These are phyloP conservation scores for Brachionus paranguensis DNA, from an alignment of 1,140 invertebrate species.

Conservation along the genomic window DNA sequence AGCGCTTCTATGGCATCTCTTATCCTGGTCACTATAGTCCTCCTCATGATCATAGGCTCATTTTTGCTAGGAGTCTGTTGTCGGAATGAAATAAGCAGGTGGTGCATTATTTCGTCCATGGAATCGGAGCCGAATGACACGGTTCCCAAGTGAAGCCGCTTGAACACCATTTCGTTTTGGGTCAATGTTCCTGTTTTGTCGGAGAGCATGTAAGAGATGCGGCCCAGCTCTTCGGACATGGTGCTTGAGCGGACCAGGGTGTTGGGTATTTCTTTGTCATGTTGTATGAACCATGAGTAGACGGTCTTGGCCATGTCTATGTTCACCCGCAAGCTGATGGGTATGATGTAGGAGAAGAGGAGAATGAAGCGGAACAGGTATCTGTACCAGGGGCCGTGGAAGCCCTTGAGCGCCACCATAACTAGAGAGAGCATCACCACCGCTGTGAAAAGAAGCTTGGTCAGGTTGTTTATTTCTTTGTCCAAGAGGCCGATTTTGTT, in stretches of 20 bases:
- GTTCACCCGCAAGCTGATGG: slow-evolving; percentile 93
- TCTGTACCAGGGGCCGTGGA: slow-evolving; percentile 88
- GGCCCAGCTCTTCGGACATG: slow-evolving; percentile 93
- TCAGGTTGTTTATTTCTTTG: slow-evolving; percentile 87
- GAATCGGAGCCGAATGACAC: slow-evolving; percentile 69
- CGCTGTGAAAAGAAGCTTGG: slow-evolving; percentile 86
- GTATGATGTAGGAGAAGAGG: slow-evolving; percentile 97
- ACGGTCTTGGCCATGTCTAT: slow-evolving; percentile 96
- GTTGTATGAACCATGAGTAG: slow-evolving; percentile 92
- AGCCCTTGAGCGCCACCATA: slow-evolving; percentile 86
- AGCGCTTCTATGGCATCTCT: slow-evolving; percentile 85
- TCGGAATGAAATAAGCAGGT: slow-evolving; percentile 46
- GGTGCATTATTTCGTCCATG: slow-evolving; percentile 67
- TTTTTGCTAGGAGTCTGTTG: slow-evolving; percentile 42
- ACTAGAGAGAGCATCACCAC: slow-evolving; percentile 82
- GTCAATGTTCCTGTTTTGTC: slow-evolving; percentile 98
- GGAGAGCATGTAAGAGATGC: slow-evolving; percentile 86
- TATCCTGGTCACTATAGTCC: slow-evolving; percentile 70
- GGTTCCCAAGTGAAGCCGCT: slow-evolving; percentile 82
- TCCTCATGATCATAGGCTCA: slow-evolving; percentile 46
- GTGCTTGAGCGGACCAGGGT: slow-evolving; percentile 97
- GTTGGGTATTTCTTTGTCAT: slow-evolving; percentile 81
- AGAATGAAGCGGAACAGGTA: slow-evolving; percentile 94
- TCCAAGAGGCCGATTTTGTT: slow-evolving; percentile 91
- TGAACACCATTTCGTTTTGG: slow-evolving; percentile 96